Evolutionary conservation across 2,888 invertebrate genomes (phyloP).

Genomic region (Sinhomidia bicolor): DNA sequence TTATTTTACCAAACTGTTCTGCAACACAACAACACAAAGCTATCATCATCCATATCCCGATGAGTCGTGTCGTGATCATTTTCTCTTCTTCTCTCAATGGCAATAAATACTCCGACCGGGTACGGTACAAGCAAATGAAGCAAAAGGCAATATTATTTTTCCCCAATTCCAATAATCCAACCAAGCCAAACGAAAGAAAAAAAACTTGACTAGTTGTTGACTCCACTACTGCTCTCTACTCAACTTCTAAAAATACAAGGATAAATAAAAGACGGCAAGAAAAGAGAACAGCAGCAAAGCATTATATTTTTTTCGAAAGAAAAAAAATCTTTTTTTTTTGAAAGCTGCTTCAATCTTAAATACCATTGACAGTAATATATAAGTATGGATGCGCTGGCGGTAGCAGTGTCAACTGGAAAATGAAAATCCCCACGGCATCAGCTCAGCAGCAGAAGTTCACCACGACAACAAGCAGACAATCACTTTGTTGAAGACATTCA

Average conservation of each 20-base stretch:
- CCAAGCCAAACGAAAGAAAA: too few species aligned
- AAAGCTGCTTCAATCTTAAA: too few species aligned
- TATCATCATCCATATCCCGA: neutral
- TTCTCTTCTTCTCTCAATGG: neutral
- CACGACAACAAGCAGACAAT: neutral
- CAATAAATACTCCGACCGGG: neutral
- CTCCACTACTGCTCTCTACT: neutral
- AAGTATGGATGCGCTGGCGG: neutral
- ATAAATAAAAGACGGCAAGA: neutral
- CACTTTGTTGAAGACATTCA: neutral
- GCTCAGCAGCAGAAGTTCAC: neutral
- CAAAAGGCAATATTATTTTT: neutral
- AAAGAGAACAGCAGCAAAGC: too few species aligned
- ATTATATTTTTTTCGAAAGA: neutral
- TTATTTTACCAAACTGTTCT: neutral
- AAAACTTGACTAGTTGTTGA: neutral
- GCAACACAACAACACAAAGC: neutral
- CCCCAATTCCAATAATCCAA: neutral
- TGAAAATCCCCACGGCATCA: neutral
- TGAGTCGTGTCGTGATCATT: neutral
- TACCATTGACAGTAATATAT: neutral
- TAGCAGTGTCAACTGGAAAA: neutral
- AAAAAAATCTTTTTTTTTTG: too few species aligned
- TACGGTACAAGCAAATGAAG: too few species aligned
- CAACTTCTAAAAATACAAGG: conserved; percentile 4